Conservation (phyloP, 53 echinoderm and acorn worm species). For the Zoroaster sp. region DNA sequence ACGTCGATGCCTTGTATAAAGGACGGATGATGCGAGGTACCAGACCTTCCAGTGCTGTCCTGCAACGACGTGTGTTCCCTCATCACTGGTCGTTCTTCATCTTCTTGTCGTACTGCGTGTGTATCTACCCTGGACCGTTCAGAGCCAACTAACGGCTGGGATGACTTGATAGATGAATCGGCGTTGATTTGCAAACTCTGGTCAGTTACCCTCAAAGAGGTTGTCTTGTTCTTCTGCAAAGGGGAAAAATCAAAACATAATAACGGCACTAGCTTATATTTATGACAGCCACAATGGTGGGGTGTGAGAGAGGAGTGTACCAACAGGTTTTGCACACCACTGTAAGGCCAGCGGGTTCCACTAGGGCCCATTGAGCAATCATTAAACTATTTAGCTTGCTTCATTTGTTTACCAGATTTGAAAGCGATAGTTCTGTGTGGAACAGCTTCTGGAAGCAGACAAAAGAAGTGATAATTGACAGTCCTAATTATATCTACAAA, state of each 20-base stretch:
- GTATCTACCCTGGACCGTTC: background rate
- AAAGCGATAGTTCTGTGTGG: too few species aligned
- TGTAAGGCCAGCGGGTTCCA: background rate
- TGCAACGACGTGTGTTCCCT: background rate
- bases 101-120: background rate
- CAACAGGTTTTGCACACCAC: background rate
- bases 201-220: background rate
- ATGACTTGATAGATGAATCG: background rate
- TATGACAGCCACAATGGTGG: too few species aligned
- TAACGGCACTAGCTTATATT: background rate
- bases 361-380: too few species aligned
- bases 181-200: background rate
- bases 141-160: background rate
- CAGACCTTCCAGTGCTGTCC: background rate
- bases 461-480: too few species aligned
- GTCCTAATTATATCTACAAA: too few species aligned
- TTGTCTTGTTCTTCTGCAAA: slow-evolving; percentile 28
- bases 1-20: background rate
- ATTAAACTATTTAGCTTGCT: too few species aligned
- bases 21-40: background rate
- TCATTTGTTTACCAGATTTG: too few species aligned
- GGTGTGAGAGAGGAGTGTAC: background rate
- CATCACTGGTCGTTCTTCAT: background rate
- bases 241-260: background rate
- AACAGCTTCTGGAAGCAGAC: too few species aligned